These are phyloP conservation scores for Zelleria hepariella DNA, from an alignment of 2,888 invertebrate species.

Conservation along the genomic window DNA sequence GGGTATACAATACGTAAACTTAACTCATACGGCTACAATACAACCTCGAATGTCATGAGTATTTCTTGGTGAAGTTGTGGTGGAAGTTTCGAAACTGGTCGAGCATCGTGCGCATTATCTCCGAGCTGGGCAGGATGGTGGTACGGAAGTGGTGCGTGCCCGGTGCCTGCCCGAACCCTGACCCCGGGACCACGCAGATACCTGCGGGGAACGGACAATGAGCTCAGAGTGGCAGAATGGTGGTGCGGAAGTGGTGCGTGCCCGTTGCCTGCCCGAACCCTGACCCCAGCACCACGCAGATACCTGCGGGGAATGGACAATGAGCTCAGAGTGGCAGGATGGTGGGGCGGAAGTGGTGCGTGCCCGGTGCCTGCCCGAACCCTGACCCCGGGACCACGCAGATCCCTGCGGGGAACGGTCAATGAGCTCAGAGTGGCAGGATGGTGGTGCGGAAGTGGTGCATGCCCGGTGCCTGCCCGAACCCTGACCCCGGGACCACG, in stretches of 20 bases:
- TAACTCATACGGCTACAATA: background rate
- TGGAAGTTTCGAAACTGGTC: slow-evolving; percentile 88
- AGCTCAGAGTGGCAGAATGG: slow-evolving; percentile 69
- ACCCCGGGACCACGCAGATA: slow-evolving; percentile 94
- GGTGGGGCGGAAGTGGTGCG: slow-evolving; percentile 91
- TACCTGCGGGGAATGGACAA: slow-evolving; percentile 68
- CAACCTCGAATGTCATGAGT: slow-evolving; percentile 12
- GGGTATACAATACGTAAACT: background rate
- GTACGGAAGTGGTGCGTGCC: slow-evolving; percentile 97
- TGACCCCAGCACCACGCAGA: slow-evolving; percentile 94
- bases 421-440: background rate
- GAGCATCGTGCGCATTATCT: slow-evolving; percentile 86
- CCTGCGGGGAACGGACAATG: slow-evolving; percentile 62
- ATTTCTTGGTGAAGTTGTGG: slow-evolving; percentile 74
- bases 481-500: slow-evolving; percentile 94
- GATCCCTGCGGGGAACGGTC: slow-evolving; percentile 75
- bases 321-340: slow-evolving; percentile 57
- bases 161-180: slow-evolving; percentile 94
- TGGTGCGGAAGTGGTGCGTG: slow-evolving; percentile 89
- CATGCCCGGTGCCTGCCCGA: slow-evolving; percentile 85
- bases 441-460: slow-evolving; percentile 96
- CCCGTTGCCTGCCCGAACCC: slow-evolving; percentile 94
- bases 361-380: slow-evolving; percentile 88
- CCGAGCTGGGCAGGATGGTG: slow-evolving; percentile 93
- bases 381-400: slow-evolving; percentile 96